Evolutionary conservation across 2,113 vertebrate genomes (phyloP), one percentile per base, ranked within the genome.

Genomic region (Tenebrosternarchus preto): DNA sequence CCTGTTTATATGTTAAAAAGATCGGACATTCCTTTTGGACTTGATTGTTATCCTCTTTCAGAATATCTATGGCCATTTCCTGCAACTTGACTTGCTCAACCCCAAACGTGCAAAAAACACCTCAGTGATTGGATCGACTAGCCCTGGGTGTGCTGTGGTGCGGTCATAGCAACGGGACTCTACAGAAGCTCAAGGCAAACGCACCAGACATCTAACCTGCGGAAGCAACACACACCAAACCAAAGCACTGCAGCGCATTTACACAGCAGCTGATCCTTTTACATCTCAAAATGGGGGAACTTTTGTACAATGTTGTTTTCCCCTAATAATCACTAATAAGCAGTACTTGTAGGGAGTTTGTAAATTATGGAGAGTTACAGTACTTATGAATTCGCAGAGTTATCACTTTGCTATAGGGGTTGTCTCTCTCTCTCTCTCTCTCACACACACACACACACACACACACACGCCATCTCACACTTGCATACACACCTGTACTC

Each of bases 211-310:
- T 72, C 63, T 59, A 79, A 46, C 29, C 70, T 79, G 73, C 60
- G 60, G 72, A 66, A 79, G 76, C 64, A 71, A n/a, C 74, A 81
- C 27, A 64, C 78, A 78, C 43, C 53, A 67, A 63, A 77, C 66
- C 29, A 64, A n/a, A 78, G 75, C 75, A 43, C 50, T 31, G 70
- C 53, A 39, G 27, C 0, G 55, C 31, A 69, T 81, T 84, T 82
- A 84, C 81, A 82, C 60, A 82, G 77, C 70, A 71, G 76, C 61
- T 24, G 56, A 80, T 29, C 33, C 53, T 11, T 7, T 61, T 72
- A 72, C 68, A 57, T 57, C 15, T 57, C 29, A 39, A 55, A 55
- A 61, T 19, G n/a, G 57, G 56, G 56, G 56, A 59, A 22, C 22
- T 39, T 74, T 22, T 25, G 31, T 75, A 75, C 25, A 55, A 66